A percentile compares a stretch with the other conserved stretches of the same genome.
Evolutionary conservation across 1,140 invertebrate genomes (phyloP).

Genomic region (Battus philenor): DNA sequence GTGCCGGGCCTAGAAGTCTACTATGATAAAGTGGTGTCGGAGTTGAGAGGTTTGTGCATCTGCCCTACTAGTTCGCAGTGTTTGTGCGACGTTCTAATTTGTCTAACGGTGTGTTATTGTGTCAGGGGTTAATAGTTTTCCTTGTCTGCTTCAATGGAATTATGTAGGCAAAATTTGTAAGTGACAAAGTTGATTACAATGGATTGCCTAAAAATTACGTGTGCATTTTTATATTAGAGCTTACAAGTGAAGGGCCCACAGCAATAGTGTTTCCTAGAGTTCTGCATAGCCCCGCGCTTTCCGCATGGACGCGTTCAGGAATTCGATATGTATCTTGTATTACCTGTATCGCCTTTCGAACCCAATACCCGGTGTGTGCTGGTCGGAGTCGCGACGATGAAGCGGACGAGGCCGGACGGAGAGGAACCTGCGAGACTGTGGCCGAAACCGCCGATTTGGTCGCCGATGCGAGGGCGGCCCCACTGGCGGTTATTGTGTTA

Average conservation of each 20-base stretch:
- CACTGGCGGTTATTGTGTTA: slow-evolving; percentile 75
- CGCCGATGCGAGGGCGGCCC: slow-evolving; percentile 56
- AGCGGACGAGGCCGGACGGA: slow-evolving; percentile 35
- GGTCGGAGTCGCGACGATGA: slow-evolving; percentile 47
- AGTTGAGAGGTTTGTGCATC: slow-evolving; percentile 71
- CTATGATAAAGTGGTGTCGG: slow-evolving; percentile 76
- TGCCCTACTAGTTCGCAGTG: slow-evolving; percentile 20
- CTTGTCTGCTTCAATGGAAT: background rate
- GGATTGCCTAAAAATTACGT: no score
- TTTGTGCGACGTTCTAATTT: background rate
- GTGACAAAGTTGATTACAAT: no score
- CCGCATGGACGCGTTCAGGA: slow-evolving; percentile 53
- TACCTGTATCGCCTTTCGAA: slow-evolving; percentile 56
- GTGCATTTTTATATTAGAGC: no score
- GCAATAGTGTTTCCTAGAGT: slow-evolving; percentile 9
- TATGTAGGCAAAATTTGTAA: no score
- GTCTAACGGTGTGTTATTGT: background rate
- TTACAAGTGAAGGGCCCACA: slow-evolving; percentile 6
- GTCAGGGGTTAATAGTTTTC: background rate
- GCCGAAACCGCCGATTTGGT: slow-evolving; percentile 40
- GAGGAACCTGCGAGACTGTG: slow-evolving; percentile 25
- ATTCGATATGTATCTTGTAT: slow-evolving; percentile 48
- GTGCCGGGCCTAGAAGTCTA: slow-evolving; percentile 73
- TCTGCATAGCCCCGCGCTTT: slow-evolving; percentile 38
- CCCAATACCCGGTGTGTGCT: slow-evolving; percentile 34